Percentiles rank a stretch among this genome's conserved stretches.
Evolutionary conservation across 2,113 vertebrate species (phyloP).

Genomic region (Entelurus aequoreus): DNA sequence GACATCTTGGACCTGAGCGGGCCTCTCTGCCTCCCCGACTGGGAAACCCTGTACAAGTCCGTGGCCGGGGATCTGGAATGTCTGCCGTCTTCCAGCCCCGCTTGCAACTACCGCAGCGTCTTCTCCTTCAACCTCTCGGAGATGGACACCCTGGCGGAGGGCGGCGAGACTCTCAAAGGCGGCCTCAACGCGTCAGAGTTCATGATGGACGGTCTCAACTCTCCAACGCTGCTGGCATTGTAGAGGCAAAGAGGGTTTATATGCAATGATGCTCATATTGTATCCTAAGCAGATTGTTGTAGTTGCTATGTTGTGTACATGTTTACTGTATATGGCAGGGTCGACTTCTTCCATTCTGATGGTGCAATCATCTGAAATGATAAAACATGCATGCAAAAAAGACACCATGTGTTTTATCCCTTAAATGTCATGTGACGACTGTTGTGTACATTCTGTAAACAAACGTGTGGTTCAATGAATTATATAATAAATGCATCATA

Average conservation of each 20-base stretch:
- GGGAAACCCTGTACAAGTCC: slow-evolving; percentile 87
- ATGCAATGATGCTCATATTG: slow-evolving; percentile 36
- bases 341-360: slow-evolving; percentile 77
- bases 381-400: slow-evolving; percentile 87
- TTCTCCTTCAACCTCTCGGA: slow-evolving; percentile 89
- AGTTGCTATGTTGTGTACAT: slow-evolving; percentile 46
- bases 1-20: slow-evolving; percentile 84
- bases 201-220: slow-evolving; percentile 87
- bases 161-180: slow-evolving; percentile 77
- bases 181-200: slow-evolving; percentile 81
- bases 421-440: slow-evolving; percentile 76
- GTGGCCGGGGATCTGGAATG: slow-evolving; percentile 83
- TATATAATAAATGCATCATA: slow-evolving; percentile 43
- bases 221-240: slow-evolving; percentile 81
- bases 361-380: slow-evolving; percentile 75
- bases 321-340: slow-evolving; percentile 21
- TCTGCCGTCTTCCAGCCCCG: slow-evolving; percentile 87
- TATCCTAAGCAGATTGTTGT: slow-evolving; percentile 23
- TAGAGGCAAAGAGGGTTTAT: slow-evolving; percentile 53
- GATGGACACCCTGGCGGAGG: slow-evolving; percentile 81
- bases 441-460: slow-evolving; percentile 38
- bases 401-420: slow-evolving; percentile 63
- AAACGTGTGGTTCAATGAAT: slow-evolving; percentile 43
- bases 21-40: slow-evolving; percentile 87
- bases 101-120: slow-evolving; percentile 79